A percentile compares a stretch with the other conserved stretches of the same genome.
These are phyloP conservation scores for Babyrousa celebensis DNA, from an alignment of 2,797 vertebrate species.

Conservation along the genomic window DNA sequence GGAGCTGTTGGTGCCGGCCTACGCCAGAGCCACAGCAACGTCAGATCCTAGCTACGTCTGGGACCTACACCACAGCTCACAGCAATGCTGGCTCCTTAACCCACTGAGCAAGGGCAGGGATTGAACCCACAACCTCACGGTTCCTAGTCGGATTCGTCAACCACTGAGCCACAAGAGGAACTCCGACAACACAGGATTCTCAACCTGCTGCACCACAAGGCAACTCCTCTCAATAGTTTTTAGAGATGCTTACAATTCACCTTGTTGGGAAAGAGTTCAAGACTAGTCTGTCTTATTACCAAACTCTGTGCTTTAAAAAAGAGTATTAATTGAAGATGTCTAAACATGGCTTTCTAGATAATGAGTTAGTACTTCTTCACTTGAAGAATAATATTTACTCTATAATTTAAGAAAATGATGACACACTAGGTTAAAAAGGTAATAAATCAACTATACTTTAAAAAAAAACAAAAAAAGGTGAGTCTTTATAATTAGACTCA, in stretches of 20 bases:
- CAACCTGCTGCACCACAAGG: too few relatives aligned
- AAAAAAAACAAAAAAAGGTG: conserved; percentile 1
- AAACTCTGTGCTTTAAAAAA: background rate
- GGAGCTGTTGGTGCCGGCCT: too few relatives aligned
- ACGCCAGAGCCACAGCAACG: too few relatives aligned
- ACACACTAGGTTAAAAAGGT: background rate
- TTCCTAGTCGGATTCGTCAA: too few relatives aligned
- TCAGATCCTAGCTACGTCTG: too few relatives aligned
- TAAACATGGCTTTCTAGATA: background rate
- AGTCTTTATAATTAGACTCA: background rate
- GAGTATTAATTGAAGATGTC: background rate
- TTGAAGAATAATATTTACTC: background rate
- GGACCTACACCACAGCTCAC: too few relatives aligned
- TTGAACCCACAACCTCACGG: too few relatives aligned
- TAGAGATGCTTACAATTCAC: background rate
- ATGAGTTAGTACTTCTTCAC: background rate
- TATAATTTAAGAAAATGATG: background rate
- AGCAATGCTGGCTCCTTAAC: too few relatives aligned
- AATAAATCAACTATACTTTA: background rate
- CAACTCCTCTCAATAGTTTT: background rate
- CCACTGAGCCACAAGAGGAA: too few relatives aligned
- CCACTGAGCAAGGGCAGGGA: too few relatives aligned
- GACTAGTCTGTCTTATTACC: background rate
- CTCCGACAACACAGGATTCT: too few relatives aligned
- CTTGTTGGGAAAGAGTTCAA: background rate